Percentiles rank a stretch among this genome's conserved stretches.
phyloP scores from a whole-genome alignment of 2,888 invertebrate species.

The Listrodromus nycthemerus region DNA sequence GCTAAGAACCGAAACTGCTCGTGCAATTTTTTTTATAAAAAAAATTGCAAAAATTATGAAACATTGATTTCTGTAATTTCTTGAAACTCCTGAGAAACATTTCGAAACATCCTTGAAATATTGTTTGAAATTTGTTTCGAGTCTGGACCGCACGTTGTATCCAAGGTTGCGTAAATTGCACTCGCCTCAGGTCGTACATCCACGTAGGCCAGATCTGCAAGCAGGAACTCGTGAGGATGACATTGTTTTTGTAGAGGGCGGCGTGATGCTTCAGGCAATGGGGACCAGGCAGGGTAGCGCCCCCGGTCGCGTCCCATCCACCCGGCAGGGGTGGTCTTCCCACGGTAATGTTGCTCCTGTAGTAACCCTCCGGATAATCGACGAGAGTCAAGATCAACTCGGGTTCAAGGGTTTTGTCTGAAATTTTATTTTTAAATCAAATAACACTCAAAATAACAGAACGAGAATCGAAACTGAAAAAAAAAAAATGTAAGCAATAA shows the following conservation, averaged over 20 bases:
- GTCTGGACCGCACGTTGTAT: too few relatives aligned
- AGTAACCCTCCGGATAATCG: slow-evolving; percentile 81
- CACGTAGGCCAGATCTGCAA: slow-evolving; percentile 93
- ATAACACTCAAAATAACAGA: neutral
- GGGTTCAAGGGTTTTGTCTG: slow-evolving; percentile 77
- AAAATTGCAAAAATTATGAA: too few relatives aligned
- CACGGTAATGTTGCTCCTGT: slow-evolving; percentile 82
- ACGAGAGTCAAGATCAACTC: slow-evolving; percentile 75
- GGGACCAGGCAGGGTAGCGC: slow-evolving; percentile 82
- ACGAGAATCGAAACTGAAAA: neutral
- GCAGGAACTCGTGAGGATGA: slow-evolving; percentile 89
- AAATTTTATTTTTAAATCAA: too few relatives aligned
- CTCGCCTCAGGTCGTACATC: slow-evolving; percentile 89
- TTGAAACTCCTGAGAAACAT: too few relatives aligned
- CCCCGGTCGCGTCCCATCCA: slow-evolving; percentile 85
- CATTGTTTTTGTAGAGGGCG: slow-evolving; percentile 87
- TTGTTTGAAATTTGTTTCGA: too few relatives aligned
- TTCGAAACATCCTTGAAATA: too few relatives aligned
- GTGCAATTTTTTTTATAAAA: too few relatives aligned
- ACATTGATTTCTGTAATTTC: too few relatives aligned
- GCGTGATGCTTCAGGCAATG: slow-evolving; percentile 91
- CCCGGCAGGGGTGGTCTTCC: slow-evolving; percentile 81
- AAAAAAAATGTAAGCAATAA: neutral
- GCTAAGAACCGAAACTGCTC: too few relatives aligned
- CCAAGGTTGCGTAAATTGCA: neutral